phyloP scores from a whole-genome alignment of 2,888 invertebrate species.

The Xylocampa areola region DNA sequence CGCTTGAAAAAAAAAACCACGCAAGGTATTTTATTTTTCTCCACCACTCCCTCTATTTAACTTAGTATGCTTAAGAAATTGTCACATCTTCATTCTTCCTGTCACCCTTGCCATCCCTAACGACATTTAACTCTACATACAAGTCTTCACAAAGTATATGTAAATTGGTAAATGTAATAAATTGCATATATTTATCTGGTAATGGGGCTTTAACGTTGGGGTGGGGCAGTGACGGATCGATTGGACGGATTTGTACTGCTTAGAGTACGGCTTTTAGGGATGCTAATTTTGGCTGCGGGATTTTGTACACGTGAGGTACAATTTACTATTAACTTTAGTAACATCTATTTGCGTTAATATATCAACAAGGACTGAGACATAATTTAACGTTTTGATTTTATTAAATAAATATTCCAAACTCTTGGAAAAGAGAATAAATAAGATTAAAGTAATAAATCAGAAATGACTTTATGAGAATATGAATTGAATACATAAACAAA shows the following conservation, averaged over 20 bases:
- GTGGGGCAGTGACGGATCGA: constrained; percentile 72
- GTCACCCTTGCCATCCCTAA: constrained; percentile 65
- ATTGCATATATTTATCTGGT: constrained; percentile 87
- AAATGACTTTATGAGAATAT: too few relatives aligned
- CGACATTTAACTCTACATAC: constrained; percentile 80
- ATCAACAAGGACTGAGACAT: not conserved
- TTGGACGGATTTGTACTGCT: constrained; percentile 61
- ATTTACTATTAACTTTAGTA: not conserved
- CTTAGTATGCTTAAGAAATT: constrained; percentile 51
- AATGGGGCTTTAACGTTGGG: constrained; percentile 82
- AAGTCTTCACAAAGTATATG: constrained; percentile 84
- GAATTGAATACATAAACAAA: too few relatives aligned
- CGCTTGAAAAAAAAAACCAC: not conserved
- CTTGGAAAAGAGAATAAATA: too few relatives aligned
- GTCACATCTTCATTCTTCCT: constrained; percentile 59
- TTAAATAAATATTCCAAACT: too few relatives aligned
- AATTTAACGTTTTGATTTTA: too few relatives aligned
- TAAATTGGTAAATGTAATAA: constrained; percentile 89
- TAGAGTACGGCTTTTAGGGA: constrained; percentile 58
- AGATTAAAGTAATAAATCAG: too few relatives aligned
- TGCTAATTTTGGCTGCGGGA: constrained; percentile 47
- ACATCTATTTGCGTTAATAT: not conserved
- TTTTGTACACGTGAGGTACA: constrained; percentile 5
- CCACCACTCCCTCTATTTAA: constrained; percentile 15
- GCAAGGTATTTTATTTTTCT: constrained; percentile 19